phyloP scores from a whole-genome alignment of 2,797 vertebrate genomes.

The Helicolenus hilgendorfi region DNA sequence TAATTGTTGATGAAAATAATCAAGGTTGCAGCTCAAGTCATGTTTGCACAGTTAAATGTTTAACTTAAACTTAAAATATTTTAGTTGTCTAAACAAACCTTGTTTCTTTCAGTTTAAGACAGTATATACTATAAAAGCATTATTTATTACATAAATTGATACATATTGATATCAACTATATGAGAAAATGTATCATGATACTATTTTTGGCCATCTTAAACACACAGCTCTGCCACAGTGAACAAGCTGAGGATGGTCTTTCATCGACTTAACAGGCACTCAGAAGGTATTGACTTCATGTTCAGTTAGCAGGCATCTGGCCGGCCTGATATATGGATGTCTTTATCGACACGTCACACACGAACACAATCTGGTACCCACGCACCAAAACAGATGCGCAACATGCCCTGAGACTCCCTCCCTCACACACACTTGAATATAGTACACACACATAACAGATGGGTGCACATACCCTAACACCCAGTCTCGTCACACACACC shows the following conservation, averaged over 20 bases:
- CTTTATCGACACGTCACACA: neutral
- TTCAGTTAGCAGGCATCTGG: slow-evolving; percentile 23
- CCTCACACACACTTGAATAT: neutral
- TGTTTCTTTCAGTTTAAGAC: neutral
- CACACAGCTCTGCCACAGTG: neutral
- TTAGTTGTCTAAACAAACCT: neutral
- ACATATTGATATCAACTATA: neutral
- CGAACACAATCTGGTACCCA: neutral
- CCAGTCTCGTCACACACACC: slow-evolving; percentile 5
- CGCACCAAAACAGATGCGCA: slow-evolving; percentile 13
- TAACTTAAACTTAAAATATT: neutral
- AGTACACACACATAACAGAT: slow-evolving; percentile 1
- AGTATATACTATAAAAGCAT: neutral
- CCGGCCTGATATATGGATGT: neutral
- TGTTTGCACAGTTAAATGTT: neutral
- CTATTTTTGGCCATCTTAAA: neutral
- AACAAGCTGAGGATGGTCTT: neutral
- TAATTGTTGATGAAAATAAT: neutral
- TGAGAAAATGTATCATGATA: neutral
- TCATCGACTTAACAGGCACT: slow-evolving; percentile 1
- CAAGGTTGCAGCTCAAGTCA: neutral
- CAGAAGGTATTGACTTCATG: neutral
- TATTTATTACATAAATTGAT: neutral
- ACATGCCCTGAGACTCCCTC: neutral
- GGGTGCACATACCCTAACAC: neutral